These are phyloP conservation scores for Phalacrocorax pelagicus DNA, from an alignment of 2,113 vertebrate genomes.

Conservation along the genomic window DNA sequence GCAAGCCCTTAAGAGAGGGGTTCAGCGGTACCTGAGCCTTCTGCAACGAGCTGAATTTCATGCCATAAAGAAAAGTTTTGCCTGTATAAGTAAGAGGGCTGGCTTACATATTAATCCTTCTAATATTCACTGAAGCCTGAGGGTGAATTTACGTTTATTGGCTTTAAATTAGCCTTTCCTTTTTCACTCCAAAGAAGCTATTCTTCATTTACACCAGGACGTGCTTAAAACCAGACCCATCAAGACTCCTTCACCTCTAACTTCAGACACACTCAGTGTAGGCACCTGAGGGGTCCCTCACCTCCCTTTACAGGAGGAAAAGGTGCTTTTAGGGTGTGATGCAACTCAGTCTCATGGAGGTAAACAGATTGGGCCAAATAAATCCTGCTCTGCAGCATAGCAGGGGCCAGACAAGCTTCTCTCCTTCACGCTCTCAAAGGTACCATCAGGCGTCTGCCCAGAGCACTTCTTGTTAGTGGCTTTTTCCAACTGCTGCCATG, in stretches of 20 bases:
- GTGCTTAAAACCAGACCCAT: background rate
- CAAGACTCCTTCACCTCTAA: background rate
- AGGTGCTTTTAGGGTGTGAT: background rate
- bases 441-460: fast-evolving
- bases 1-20: background rate
- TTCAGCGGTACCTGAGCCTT: background rate
- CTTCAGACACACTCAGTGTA: background rate
- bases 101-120: background rate
- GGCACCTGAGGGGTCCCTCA: background rate
- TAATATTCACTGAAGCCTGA: background rate
- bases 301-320: background rate
- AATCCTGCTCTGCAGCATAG: background rate
- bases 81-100: background rate
- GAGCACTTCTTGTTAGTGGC: background rate
- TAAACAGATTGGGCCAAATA: background rate
- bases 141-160: background rate
- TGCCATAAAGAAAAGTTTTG: background rate
- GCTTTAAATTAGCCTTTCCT: constrained; percentile 26
- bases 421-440: fast-evolving
- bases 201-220: background rate
- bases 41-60: background rate
- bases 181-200: background rate
- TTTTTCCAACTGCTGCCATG: background rate
- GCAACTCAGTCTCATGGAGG: background rate
- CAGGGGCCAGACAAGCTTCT: background rate